Percentiles rank a stretch among this genome's conserved stretches.
Conservation (phyloP, 2,113 vertebrate species). For the Gila orcuttii region DNA sequence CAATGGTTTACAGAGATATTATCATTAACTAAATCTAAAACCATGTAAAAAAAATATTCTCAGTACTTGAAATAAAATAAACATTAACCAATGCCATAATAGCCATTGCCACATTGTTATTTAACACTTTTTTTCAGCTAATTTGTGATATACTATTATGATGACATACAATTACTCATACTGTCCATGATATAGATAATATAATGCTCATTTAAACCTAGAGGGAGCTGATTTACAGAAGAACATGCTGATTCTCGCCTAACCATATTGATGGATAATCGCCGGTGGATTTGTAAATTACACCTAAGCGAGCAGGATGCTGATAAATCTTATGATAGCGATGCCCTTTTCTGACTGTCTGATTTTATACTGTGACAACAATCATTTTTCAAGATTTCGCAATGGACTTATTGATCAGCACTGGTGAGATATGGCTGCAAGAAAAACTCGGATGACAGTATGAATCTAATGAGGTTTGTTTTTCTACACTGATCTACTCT, state of each 20-base stretch:
- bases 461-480: not conserved
- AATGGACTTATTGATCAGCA: constrained; percentile 21
- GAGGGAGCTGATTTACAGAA: not conserved
- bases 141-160: not conserved
- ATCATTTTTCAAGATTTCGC: constrained; percentile 6
- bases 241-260: not conserved
- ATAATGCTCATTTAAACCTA: not conserved
- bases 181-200: not conserved
- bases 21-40: too few relatives aligned
- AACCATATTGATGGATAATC: not conserved
- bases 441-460: not conserved
- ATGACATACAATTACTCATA: not conserved
- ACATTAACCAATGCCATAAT: not conserved
- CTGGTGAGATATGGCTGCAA: not conserved
- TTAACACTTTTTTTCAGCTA: not conserved
- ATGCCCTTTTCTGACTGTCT: not conserved
- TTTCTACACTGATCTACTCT: not conserved
- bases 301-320: not conserved
- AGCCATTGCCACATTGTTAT: not conserved
- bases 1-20: too few relatives aligned
- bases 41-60: not conserved
- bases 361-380: not conserved
- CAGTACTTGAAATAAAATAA: too few relatives aligned
- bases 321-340: not conserved
- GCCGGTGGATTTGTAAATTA: not conserved